Evolutionary conservation across 2,888 invertebrate genomes (phyloP).

Genomic region (Volucella inanis): DNA sequence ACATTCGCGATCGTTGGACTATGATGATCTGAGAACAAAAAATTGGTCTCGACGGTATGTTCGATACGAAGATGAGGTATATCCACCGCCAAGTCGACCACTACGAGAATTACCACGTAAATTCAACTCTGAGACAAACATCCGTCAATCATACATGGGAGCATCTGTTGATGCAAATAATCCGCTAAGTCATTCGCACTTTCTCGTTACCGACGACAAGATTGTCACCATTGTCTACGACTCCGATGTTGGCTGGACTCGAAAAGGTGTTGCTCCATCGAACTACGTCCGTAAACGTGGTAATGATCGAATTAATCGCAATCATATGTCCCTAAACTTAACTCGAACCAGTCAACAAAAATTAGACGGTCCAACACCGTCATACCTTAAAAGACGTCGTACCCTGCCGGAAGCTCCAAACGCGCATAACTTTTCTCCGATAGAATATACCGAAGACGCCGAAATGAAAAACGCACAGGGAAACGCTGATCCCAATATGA

Average conservation of each 20-base stretch:
- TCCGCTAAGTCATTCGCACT: constrained; percentile 83
- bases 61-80: constrained; percentile 82
- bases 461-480: constrained; percentile 70
- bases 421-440: constrained; percentile 82
- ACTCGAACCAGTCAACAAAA: constrained; percentile 81
- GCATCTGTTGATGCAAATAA: constrained; percentile 80
- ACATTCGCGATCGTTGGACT: constrained; percentile 82
- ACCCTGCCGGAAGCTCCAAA: constrained; percentile 82
- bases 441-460: constrained; percentile 78
- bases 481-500: constrained; percentile 28
- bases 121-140: constrained; percentile 82
- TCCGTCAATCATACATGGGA: constrained; percentile 82
- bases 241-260: constrained; percentile 83
- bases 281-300: constrained; percentile 80
- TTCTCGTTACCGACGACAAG: constrained; percentile 83
- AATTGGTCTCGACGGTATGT: constrained; percentile 82
- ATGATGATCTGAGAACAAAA: constrained; percentile 81
- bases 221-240: constrained; percentile 83
- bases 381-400: constrained; percentile 80
- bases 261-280: constrained; percentile 82
- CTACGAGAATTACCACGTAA: constrained; percentile 78
- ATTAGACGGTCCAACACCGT: constrained; percentile 80
- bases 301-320: constrained; percentile 76
- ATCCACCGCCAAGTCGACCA: constrained; percentile 72
- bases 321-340: constrained; percentile 81